A percentile compares a stretch with the other conserved stretches of the same genome.
phyloP scores from a whole-genome alignment of 2,113 vertebrate species.

The Lophura nycthemera region DNA sequence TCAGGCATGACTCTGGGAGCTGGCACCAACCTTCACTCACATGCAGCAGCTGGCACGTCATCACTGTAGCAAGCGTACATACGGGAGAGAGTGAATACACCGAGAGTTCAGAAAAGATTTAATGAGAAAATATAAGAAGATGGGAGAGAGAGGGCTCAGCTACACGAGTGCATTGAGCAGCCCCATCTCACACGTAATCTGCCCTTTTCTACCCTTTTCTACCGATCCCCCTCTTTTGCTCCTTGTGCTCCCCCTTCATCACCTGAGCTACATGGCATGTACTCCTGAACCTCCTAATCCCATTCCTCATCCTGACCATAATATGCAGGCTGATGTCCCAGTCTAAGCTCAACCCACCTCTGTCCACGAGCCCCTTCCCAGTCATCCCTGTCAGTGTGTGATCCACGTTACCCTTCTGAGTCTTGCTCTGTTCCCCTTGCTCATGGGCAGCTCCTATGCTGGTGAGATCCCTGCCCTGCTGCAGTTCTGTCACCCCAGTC shows the following conservation, averaged over 20 bases:
- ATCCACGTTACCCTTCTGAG: too few species aligned
- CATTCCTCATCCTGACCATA: background rate
- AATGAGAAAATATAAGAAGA: background rate
- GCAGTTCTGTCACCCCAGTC: fast-evolving
- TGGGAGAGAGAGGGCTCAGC: background rate
- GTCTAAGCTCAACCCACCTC: background rate
- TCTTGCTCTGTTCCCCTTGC: background rate
- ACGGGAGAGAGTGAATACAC: background rate
- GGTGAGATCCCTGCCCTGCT: background rate
- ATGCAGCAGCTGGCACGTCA: background rate
- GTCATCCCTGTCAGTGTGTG: background rate
- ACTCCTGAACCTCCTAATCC: background rate
- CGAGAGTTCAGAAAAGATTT: background rate
- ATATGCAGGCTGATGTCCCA: background rate
- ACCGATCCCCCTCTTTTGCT: background rate
- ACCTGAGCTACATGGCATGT: too few species aligned
- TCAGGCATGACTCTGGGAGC: background rate
- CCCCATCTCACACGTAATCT: background rate
- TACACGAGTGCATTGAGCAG: background rate
- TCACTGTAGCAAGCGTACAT: background rate
- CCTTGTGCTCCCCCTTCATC: background rate
- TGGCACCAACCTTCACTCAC: background rate
- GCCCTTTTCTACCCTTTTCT: background rate
- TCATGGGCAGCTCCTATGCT: fast-evolving
- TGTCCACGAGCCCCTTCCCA: fast-evolving